Conservation (phyloP, 2,888 invertebrate genomes). For the Oscheius sp. region DNA sequence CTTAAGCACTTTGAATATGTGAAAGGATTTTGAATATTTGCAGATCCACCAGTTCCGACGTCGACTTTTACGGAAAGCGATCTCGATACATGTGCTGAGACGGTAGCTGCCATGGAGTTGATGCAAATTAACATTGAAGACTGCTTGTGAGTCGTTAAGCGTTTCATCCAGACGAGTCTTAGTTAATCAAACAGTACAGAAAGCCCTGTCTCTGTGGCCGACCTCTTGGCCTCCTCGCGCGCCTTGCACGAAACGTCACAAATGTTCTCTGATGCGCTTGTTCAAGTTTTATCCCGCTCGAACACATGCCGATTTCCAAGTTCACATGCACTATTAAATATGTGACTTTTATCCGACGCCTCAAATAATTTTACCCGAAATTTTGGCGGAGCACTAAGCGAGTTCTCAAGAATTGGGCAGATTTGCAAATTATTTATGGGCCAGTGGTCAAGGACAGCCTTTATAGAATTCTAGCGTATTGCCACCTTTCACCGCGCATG, state of each 20-base stretch:
- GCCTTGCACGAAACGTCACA: constrained; percentile 25
- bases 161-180: not conserved
- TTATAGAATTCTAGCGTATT: not conserved
- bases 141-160: constrained; percentile 14
- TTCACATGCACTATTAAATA: constrained; percentile 25
- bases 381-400: too few relatives aligned
- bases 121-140: constrained; percentile 26
- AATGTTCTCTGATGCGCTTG: constrained; percentile 22
- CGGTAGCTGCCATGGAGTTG: constrained; percentile 19
- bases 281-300: constrained; percentile 19
- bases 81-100: constrained; percentile 1
- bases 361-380: too few relatives aligned
- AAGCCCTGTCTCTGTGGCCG: too few relatives aligned
- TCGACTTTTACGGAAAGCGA: not conserved
- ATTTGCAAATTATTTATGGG: not conserved
- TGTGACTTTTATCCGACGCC: constrained; percentile 20
- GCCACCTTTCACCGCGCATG: not conserved
- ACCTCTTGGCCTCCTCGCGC: not conserved
- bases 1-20: not conserved
- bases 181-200: not conserved
- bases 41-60: constrained; percentile 18
- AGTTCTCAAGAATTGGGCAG: not conserved
- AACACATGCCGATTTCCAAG: not conserved
- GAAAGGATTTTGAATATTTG: not conserved
- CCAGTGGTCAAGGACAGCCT: not conserved